These are phyloP conservation scores for Melanotaenia trifasciata DNA, from an alignment of 2,797 vertebrate genomes.

Conservation along the genomic window DNA sequence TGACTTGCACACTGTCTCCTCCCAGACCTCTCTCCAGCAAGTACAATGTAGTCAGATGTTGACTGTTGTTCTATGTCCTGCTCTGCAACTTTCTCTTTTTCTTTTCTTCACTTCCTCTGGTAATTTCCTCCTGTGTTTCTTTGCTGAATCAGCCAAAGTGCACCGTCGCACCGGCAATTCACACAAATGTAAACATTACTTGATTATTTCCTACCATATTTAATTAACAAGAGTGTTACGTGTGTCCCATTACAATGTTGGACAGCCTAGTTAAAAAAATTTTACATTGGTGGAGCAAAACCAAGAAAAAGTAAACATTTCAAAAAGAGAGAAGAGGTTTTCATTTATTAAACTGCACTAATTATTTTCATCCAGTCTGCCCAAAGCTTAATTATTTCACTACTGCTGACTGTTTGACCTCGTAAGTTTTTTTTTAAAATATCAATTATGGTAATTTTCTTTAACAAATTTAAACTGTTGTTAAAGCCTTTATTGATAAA, in stretches of 20 bases:
- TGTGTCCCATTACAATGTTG: constrained; percentile 48
- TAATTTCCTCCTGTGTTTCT: too few relatives aligned
- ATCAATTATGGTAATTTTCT: neutral
- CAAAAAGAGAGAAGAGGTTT: constrained; percentile 3
- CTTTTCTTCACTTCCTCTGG: too few relatives aligned
- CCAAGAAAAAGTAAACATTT: constrained; percentile 32
- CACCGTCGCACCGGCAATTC: neutral
- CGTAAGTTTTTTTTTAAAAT: neutral
- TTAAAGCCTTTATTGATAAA: neutral
- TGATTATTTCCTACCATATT: constrained; percentile 9
- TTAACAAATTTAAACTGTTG: too few relatives aligned
- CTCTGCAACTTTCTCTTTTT: too few relatives aligned
- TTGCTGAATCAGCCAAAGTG: too few relatives aligned
- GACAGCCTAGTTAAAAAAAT: constrained; percentile 46
- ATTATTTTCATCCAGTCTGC: neutral
- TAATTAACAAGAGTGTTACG: constrained; percentile 25
- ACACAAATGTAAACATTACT: neutral
- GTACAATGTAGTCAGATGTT: too few relatives aligned
- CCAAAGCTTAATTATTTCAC: constrained; percentile 8
- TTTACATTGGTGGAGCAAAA: constrained; percentile 24
- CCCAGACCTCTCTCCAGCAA: too few relatives aligned
- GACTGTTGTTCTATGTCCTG: too few relatives aligned
- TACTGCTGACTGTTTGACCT: constrained; percentile 4
- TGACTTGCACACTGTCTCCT: too few relatives aligned
- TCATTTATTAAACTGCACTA: constrained; percentile 15